Evolutionary conservation across 2,113 vertebrate genomes (phyloP), one percentile per base, ranked within the genome.

Genomic region (Carassius auratus): DNA sequence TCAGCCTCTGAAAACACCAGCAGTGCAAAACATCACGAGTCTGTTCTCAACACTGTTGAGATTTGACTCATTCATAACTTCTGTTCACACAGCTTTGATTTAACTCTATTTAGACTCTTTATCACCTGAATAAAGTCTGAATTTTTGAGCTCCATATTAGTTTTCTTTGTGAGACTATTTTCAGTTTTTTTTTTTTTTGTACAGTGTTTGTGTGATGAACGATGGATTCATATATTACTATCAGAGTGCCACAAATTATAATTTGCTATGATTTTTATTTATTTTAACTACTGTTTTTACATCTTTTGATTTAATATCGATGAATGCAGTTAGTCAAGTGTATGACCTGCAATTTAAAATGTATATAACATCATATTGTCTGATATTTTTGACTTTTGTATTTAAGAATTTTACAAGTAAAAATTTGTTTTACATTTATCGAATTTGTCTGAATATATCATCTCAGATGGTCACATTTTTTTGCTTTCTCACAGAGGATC

Each of bases 1-100:
- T 87, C 86, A 89, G 86, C 86, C 87, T 78, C 89, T 89, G 83
- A 87, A 76, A 87, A 88, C 87, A 87, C 90, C 87, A 89, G 86
- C 85, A 62, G 86, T 88, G 89, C 87, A 88, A 89, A 88, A 85
- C 42, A 8, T 64, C 83, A 12, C 50, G 45, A 30, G 45, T 76
- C 36, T 26, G 36, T 33, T 59, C n/a, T 33, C 33, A 23, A 5
- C 13, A n/a, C 2, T 19, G 55, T 50, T 33, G 52, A 42, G 4
- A 42, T 38, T 6, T n/a, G 3, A 17, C 21, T 19, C 8, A 21
- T 42, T 21, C 4, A 4, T 23, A 8, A 1, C 64, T 68, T 68
- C 64, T 68, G 64, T 33, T 59, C 57, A 59, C 19, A 59, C 8
- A 8, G 19, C 2, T 59, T 48, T 75, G 12, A 50, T 50, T 23